A percentile compares a stretch with the other conserved stretches of the same genome.
Evolutionary conservation across 2,797 vertebrate species (phyloP).

Genomic region (Vespertilio murinus): DNA sequence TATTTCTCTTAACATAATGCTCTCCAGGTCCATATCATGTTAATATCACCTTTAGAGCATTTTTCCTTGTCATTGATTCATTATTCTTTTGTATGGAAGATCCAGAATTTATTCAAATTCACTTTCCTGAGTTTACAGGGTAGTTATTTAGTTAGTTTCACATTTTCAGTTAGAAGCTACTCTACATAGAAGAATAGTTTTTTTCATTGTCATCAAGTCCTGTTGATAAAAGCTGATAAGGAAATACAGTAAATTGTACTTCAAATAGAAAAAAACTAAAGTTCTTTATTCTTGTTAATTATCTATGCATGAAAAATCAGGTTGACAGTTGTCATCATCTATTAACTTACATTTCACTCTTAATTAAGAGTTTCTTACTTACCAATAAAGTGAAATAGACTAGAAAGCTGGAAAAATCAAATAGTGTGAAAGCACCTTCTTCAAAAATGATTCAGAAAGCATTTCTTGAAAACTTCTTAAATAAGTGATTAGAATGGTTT

Average conservation of each 20-base stretch:
- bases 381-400: not conserved
- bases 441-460: not conserved
- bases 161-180: not conserved
- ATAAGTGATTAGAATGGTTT: not conserved
- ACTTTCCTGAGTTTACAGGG: not conserved
- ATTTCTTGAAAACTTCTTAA: slow-evolving; percentile 4
- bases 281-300: not conserved
- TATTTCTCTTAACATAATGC: too few species aligned
- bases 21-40: not conserved
- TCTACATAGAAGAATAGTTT: not conserved
- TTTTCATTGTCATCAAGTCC: not conserved
- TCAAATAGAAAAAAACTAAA: not conserved
- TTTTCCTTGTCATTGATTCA: not conserved
- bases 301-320: not conserved
- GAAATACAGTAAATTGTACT: not conserved
- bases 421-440: not conserved
- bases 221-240: not conserved
- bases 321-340: not conserved
- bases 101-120: not conserved
- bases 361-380: not conserved
- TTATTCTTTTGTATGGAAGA: not conserved
- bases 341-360: not conserved
- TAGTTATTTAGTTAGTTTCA: not conserved
- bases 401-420: slow-evolving; percentile 6
- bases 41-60: not conserved